Conservation (phyloP, 2,797 vertebrate genomes). For the Tauraco hartlaubi region DNA sequence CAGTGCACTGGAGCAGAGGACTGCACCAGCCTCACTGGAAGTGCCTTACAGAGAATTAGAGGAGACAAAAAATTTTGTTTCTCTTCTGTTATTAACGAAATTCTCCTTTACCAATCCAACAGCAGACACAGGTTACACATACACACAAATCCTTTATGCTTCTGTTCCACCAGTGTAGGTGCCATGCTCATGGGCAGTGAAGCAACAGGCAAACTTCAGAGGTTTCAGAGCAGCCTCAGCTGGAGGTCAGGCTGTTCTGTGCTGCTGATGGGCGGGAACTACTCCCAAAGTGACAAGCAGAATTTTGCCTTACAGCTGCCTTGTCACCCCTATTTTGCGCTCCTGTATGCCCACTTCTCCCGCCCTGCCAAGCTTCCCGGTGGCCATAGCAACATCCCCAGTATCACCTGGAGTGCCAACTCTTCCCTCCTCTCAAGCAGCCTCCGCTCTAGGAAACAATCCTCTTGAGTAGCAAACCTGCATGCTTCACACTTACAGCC, state of each 20-base stretch:
- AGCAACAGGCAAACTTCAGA: neutral
- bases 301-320: neutral
- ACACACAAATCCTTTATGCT: accelerated
- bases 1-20: neutral
- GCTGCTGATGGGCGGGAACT: neutral
- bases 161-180: neutral
- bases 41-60: neutral
- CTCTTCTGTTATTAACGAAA: neutral
- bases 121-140: neutral
- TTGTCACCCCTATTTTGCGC: neutral
- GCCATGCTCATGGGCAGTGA: accelerated
- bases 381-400: slow-evolving; percentile 21
- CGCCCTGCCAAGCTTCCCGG: neutral
- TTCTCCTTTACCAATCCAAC: neutral
- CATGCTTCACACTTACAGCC: neutral
- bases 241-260: neutral
- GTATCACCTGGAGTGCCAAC: neutral
- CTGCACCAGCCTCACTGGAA: neutral
- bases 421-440: neutral
- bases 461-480: neutral
- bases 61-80: neutral
- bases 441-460: neutral
- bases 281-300: neutral
- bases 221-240: neutral
- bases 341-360: neutral